Conservation (phyloP, 2,888 invertebrate genomes). For the Polydrusus pterygomalis region DNA sequence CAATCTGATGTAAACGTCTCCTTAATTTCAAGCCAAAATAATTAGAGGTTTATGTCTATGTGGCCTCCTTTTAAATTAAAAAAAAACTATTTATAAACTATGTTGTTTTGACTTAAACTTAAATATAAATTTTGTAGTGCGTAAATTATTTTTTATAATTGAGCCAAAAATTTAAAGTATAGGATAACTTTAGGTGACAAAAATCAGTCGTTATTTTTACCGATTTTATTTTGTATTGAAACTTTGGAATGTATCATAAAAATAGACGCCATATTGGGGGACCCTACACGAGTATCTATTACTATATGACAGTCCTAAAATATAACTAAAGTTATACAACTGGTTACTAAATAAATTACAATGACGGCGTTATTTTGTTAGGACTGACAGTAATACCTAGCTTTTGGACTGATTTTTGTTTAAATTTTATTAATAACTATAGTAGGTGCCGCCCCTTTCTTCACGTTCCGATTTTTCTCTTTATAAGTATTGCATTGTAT, state of each 20-base stretch:
- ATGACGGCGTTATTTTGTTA: too few species aligned
- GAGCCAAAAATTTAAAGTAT: background rate
- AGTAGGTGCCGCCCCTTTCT: too few species aligned
- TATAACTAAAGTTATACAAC: too few species aligned
- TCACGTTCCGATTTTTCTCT: too few species aligned
- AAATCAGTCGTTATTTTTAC: background rate
- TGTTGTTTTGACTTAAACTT: slow-evolving; percentile 18
- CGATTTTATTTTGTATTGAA: background rate
- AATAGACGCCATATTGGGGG: too few species aligned
- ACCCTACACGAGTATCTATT: too few species aligned
- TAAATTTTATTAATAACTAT: too few species aligned
- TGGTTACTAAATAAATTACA: too few species aligned
- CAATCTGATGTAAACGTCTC: too few species aligned
- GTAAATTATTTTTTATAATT: slow-evolving; percentile 12
- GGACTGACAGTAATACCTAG: too few species aligned
- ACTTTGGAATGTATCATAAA: background rate
- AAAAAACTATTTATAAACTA: slow-evolving; percentile 15
- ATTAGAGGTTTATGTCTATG: background rate
- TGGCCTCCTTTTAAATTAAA: background rate
- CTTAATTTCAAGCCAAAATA: slow-evolving; percentile 6
- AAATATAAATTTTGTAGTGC: slow-evolving; percentile 24
- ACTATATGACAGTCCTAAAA: too few species aligned
- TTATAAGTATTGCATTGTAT: too few species aligned
- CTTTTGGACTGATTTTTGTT: background rate
- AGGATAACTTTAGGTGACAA: background rate